Evolutionary conservation across 2,113 vertebrate genomes (phyloP), one percentile per base, ranked within the genome.

Genomic region (Paedocypris sp.): DNA sequence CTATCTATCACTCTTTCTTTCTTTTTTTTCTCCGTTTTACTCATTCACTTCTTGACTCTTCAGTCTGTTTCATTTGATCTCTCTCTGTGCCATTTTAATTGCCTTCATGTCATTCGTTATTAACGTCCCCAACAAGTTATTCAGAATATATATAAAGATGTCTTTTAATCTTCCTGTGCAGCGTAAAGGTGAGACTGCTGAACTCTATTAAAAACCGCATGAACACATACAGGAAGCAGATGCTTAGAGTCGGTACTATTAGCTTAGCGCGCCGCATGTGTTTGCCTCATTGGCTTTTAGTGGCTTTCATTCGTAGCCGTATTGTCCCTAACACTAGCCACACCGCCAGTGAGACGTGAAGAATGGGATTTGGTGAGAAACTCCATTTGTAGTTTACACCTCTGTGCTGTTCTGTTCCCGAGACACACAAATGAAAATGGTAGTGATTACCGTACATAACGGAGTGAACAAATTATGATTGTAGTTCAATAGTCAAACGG

Each of bases 251-350:
- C 53, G 48, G 68, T 68, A 77, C 76, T 77, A 83, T 82, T 77
- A 77, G 76, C 79, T 60, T 65, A 42, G 69, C 47, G 57, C 68
- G 73, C 66, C 79, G 80, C 74, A 76, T 62, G 54, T 70, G 60
- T 75, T 62, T 73, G 73, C 67, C 67, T 74, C 75, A 79, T 72
- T 81, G 76, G 59, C 56, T 69, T 84, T 80, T 75, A 85, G 74
- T 54, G 77, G 28, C 1, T 48, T 43, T 75, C 73, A 78, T 79
- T 79, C 81, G 78, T 70, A 72, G 71, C 76, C 69, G 77, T 71
- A 76, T 85, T 83, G 78, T 77, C 77, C 79, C 79, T 71, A 81
- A 76, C 77, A 76, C 67, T 74, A 73, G 80, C 71, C 58, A 60
- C 62, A 59, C 62, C 77, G 72, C 79, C 75, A 73, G 38, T 53